Evolutionary conservation across 2,888 invertebrate species (phyloP), one percentile per base, ranked within the genome.

Genomic region (Opisthograptis luteolata): DNA sequence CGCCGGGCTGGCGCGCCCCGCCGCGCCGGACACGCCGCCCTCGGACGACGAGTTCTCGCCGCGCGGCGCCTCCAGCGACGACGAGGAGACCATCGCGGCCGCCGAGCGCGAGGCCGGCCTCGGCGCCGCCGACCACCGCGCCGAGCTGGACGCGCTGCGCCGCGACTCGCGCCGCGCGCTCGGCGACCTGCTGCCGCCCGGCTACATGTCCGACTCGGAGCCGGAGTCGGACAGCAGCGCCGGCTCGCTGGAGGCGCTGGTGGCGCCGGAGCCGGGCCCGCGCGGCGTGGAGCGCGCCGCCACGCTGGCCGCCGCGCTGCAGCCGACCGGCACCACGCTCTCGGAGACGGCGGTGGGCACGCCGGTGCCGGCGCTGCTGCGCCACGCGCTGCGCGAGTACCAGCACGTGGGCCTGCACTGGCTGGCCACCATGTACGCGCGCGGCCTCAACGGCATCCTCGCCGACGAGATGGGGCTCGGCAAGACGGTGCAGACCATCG

Each of bases 381-480:
- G 97, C 79, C 97, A 98, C 84, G 90, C 93, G 51, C 91, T 99
- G 65, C 93, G 99, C 69, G 99, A 99, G 88, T 99, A 99, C 88
- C 99, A 98, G 88, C 98, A 98, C 84, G 98, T 99, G 78, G 99
- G 99, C 39, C 92, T 99, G 68, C 98, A 99, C 86, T 99, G 99
- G 99, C 91, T 99, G 68, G 98, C 97, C 43, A 97, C 98, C 7
- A 97, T 99, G 96, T 96, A 96, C 79, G 97, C 98, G 69, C 94
- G 98, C 70, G 96, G 97, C 77, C 91, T 99, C 55, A 99, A 99
- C 87, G 99, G 98, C 55, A 98, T 99, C 76, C 92, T 99, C 45
- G 98, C 98, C 8, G 98, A 98, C 87, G 98, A 98, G 91, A 98
- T 98, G 98, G 98, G 98, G 69, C 92, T 98, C 61, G 98, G 98